phyloP scores from a whole-genome alignment of 2,888 invertebrate species.

The Minunthozetes semirufus region DNA sequence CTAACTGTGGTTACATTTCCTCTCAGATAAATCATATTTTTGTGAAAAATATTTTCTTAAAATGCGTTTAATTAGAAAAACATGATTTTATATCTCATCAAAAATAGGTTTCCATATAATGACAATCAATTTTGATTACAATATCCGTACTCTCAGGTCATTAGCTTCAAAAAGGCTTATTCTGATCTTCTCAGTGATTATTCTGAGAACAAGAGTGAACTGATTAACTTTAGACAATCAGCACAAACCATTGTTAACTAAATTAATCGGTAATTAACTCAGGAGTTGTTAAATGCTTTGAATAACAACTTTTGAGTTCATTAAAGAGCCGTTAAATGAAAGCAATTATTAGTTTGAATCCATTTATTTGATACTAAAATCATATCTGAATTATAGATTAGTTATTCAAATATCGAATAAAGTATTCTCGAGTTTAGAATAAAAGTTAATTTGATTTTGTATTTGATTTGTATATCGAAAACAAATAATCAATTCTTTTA shows the following conservation, averaged over 20 bases:
- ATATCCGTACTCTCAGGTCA: neutral
- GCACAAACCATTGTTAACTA: neutral
- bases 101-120: neutral
- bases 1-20: neutral
- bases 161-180: neutral
- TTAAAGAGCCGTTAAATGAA: neutral
- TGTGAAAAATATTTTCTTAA: neutral
- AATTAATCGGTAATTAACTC: neutral
- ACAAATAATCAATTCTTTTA: neutral
- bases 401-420: neutral
- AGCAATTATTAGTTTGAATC: neutral
- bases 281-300: neutral
- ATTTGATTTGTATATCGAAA: neutral
- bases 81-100: neutral
- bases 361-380: neutral
- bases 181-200: neutral
- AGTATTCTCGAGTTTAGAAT: too few species aligned
- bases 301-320: neutral
- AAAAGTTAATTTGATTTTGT: too few species aligned
- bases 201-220: neutral
- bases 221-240: neutral
- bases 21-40: neutral
- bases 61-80: neutral
- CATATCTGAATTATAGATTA: neutral
- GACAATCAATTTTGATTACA: neutral